A percentile compares a stretch with the other conserved stretches of the same genome.
Conservation (phyloP, 2,113 vertebrate genomes). For the Cacatua alba region DNA sequence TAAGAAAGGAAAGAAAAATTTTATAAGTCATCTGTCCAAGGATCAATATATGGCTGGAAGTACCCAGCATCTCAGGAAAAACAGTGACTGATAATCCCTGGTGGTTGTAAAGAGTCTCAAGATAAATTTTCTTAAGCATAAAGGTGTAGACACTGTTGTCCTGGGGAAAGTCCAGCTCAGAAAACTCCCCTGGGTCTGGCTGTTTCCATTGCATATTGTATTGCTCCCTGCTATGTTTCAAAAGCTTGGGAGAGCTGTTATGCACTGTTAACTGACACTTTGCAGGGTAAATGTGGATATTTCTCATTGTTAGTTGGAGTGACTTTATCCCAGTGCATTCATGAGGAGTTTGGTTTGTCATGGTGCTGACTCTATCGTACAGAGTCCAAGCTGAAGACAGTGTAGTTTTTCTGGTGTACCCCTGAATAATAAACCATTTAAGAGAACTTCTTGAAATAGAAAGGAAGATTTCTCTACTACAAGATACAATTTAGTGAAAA, state of each 20-base stretch:
- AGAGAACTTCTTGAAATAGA: background rate
- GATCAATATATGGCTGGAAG: no score
- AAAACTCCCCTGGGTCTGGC: background rate
- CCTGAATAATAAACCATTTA: background rate
- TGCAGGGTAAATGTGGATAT: background rate
- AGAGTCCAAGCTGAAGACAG: background rate
- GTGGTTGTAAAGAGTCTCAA: no score
- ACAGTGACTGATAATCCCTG: no score
- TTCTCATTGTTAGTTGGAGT: background rate
- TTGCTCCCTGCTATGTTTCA: background rate
- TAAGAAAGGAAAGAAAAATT: no score
- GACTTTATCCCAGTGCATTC: background rate
- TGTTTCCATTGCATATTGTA: background rate
- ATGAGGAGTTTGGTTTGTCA: background rate
- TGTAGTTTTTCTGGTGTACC: background rate
- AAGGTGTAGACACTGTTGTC: background rate
- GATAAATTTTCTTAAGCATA: background rate
- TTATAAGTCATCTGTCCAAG: no score
- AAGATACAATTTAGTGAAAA: background rate
- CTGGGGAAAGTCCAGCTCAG: slow-evolving; percentile 28
- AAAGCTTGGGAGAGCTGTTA: background rate
- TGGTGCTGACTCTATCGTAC: rapidly evolving
- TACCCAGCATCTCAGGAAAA: no score
- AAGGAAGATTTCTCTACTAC: background rate
- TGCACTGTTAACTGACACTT: background rate